Conservation (phyloP, 2,888 invertebrate genomes). For the Venustoraphidia nigricollis region DNA sequence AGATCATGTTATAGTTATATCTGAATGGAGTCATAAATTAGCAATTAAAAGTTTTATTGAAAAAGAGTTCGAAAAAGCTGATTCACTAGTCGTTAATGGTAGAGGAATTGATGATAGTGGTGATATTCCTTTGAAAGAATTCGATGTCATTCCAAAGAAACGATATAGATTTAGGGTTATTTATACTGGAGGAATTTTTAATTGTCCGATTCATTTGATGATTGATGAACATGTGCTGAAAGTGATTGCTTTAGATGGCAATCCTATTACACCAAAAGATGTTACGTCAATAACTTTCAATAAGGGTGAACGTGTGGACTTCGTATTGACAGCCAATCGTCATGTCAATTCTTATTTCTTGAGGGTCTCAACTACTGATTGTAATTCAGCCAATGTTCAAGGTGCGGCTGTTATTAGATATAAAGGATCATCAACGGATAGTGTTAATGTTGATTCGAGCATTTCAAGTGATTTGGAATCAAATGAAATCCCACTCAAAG, state of each 20-base stretch:
- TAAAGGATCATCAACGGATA: slow-evolving; percentile 12
- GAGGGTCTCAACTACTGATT: slow-evolving; percentile 33
- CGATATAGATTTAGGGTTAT: slow-evolving; percentile 49
- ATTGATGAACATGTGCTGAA: slow-evolving; percentile 47
- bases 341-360: slow-evolving; percentile 43
- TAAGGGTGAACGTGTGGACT: slow-evolving; percentile 62
- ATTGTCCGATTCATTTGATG: slow-evolving; percentile 50
- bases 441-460: too few relatives aligned
- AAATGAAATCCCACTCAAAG: background rate
- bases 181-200: slow-evolving; percentile 48
- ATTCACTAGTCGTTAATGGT: slow-evolving; percentile 47
- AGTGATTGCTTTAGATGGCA: slow-evolving; percentile 56
- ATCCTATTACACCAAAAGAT: slow-evolving; percentile 40
- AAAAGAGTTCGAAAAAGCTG: slow-evolving; percentile 33
- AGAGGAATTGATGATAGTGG: slow-evolving; percentile 30
- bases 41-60: slow-evolving; percentile 20
- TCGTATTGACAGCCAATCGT: slow-evolving; percentile 48
- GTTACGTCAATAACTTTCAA: slow-evolving; percentile 40
- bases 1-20: slow-evolving; percentile 50
- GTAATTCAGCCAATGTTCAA: slow-evolving; percentile 31
- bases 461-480: too few relatives aligned
- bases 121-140: slow-evolving; percentile 22
- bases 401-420: slow-evolving; percentile 39
- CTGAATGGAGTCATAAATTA: slow-evolving; percentile 49
- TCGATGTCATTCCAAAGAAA: slow-evolving; percentile 39